Percentiles rank a stretch among this genome's conserved stretches.
Conservation (phyloP, 2,888 invertebrate species). For the Drosophila fungiperda region DNA sequence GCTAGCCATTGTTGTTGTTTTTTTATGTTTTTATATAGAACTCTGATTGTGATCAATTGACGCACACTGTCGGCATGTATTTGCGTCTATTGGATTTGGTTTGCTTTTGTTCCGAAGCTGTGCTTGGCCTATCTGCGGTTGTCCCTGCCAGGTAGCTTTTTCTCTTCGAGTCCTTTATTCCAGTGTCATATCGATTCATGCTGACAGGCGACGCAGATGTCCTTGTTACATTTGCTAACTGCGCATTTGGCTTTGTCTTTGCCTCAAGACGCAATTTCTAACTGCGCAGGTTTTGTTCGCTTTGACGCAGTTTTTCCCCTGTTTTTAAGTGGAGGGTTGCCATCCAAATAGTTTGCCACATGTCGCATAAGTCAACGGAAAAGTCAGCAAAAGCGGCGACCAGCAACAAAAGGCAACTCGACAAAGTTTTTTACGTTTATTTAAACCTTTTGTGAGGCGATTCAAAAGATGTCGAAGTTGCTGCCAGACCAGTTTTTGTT, state of each 20-base stretch:
- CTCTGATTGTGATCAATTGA: slow-evolving; percentile 59
- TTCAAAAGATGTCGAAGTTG: slow-evolving; percentile 17
- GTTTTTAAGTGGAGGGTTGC: not conserved
- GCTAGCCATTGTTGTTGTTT: slow-evolving; percentile 31
- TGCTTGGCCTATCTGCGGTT: slow-evolving; percentile 68
- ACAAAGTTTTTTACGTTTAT: slow-evolving; percentile 57
- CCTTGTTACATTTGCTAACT: slow-evolving; percentile 16
- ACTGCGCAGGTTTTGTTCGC: slow-evolving; percentile 64
- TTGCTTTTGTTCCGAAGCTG: slow-evolving; percentile 32
- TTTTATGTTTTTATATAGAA: slow-evolving; percentile 10
- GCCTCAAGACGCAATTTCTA: slow-evolving; percentile 52
- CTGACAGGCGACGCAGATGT: slow-evolving; percentile 33
- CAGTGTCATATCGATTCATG: slow-evolving; percentile 64
- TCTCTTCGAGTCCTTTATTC: slow-evolving; percentile 55
- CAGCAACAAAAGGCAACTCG: slow-evolving; percentile 27
- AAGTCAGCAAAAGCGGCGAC: slow-evolving; percentile 56
- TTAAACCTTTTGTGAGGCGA: slow-evolving; percentile 48
- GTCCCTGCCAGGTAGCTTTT: slow-evolving; percentile 24
- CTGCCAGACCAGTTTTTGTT: slow-evolving; percentile 23
- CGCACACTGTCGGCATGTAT: slow-evolving; percentile 43
- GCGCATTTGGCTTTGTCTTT: slow-evolving; percentile 54
- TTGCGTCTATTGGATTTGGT: slow-evolving; percentile 56
- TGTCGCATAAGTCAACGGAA: slow-evolving; percentile 50
- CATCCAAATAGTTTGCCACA: slow-evolving; percentile 47
- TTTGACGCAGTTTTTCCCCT: slow-evolving; percentile 16